These are phyloP conservation scores for Graphium colonna DNA, from an alignment of 2,888 invertebrate genomes.

Conservation along the genomic window DNA sequence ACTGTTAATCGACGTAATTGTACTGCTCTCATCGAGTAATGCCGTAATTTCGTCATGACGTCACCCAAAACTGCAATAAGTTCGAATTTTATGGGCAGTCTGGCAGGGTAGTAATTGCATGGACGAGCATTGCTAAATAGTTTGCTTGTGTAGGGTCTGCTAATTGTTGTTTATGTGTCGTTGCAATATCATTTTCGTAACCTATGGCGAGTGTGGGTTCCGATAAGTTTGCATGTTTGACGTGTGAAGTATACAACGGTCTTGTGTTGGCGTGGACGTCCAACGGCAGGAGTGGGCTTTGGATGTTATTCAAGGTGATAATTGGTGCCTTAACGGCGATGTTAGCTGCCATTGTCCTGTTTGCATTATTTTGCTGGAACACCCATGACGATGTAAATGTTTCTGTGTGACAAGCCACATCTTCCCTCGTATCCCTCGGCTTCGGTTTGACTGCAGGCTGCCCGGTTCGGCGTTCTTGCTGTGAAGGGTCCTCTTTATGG, in stretches of 20 bases:
- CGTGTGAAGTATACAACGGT: neutral
- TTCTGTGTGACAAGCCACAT: no score
- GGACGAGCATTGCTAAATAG: neutral
- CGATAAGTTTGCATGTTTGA: neutral
- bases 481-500: no score
- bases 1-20: no score
- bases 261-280: neutral
- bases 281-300: neutral
- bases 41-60: no score
- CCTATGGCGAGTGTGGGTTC: neutral
- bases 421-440: no score
- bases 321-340: no score
- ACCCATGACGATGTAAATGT: no score
- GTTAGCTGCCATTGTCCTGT: no score
- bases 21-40: no score
- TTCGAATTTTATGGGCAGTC: neutral
- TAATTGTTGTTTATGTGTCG: neutral
- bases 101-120: neutral
- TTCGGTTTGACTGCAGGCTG: no score
- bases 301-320: neutral
- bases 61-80: neutral
- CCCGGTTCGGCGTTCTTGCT: no score
- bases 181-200: neutral
- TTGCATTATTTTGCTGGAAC: no score
- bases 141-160: neutral